Conservation (phyloP, 2,113 vertebrate genomes). For the Brachyhypopomus occidentalis region DNA sequence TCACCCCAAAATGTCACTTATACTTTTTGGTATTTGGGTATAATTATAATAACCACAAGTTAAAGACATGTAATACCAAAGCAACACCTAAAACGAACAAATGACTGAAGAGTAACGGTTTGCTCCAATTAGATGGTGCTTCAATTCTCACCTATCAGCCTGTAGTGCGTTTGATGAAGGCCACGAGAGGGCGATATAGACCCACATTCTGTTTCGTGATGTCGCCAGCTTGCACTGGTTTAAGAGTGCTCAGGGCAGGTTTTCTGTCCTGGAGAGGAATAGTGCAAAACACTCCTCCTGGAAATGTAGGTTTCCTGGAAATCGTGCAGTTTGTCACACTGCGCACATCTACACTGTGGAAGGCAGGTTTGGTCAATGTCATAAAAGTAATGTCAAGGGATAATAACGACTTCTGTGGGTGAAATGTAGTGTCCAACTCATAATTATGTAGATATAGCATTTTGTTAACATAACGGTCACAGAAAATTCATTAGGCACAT, state of each 20-base stretch:
- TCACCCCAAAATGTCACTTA: too few species aligned
- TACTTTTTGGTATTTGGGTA: too few species aligned
- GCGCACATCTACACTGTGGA: conserved; percentile 3
- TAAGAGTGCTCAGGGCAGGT: conserved; percentile 20
- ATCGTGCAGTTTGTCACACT: neutral
- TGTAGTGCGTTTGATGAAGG: neutral
- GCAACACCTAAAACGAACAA: neutral
- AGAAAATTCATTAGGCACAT: too few species aligned
- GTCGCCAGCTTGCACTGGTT: neutral
- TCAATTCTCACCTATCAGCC: too few species aligned
- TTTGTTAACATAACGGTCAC: too few species aligned
- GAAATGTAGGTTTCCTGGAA: too few species aligned
- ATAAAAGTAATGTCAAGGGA: too few species aligned
- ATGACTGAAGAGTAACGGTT: neutral
- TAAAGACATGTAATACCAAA: too few species aligned
- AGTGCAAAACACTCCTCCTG: neutral
- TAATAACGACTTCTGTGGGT: too few species aligned
- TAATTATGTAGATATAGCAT: too few species aligned
- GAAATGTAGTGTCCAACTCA: too few species aligned
- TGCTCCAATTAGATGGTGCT: neutral
- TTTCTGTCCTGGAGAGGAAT: neutral
- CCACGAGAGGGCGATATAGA: conserved; percentile 42
- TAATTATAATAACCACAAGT: too few species aligned
- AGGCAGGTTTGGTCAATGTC: neutral
- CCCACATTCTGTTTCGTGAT: neutral